Percentiles rank a stretch among this genome's conserved stretches.
Evolutionary conservation across 2,113 vertebrate genomes (phyloP).

Genomic region (Passer domesticus): DNA sequence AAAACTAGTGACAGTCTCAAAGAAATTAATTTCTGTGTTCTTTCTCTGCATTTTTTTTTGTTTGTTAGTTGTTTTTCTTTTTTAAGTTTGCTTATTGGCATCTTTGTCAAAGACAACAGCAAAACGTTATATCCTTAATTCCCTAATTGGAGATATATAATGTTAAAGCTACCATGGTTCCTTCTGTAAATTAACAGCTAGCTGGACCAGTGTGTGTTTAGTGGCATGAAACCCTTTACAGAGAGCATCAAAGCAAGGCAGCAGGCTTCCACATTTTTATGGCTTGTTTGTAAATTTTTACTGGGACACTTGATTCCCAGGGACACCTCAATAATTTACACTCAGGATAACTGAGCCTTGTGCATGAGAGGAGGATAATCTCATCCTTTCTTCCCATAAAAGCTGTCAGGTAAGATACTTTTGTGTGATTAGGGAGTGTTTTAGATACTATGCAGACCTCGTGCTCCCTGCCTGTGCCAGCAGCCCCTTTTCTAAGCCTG

Average conservation of each 20-base stretch:
- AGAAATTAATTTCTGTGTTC: background rate
- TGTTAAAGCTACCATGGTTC: background rate
- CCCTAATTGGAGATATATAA: background rate
- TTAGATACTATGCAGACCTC: background rate
- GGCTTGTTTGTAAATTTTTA: slow-evolving; percentile 28
- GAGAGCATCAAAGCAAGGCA: background rate
- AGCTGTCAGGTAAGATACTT: background rate
- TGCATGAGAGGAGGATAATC: background rate
- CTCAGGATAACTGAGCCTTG: background rate
- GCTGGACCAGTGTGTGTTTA: background rate
- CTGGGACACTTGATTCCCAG: background rate
- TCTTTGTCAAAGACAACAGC: background rate
- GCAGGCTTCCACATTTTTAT: background rate
- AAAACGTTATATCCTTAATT: background rate
- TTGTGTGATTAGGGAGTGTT: background rate
- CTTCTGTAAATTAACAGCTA: background rate
- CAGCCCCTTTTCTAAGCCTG: background rate
- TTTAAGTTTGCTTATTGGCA: background rate
- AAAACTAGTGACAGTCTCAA: background rate
- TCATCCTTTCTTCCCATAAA: background rate
- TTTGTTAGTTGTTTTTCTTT: background rate
- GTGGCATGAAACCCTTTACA: background rate
- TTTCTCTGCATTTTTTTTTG: background rate
- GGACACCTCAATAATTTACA: background rate
- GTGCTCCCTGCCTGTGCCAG: background rate